Conservation (phyloP, 1,140 invertebrate species). For the Eriosoma lanigerum region DNA sequence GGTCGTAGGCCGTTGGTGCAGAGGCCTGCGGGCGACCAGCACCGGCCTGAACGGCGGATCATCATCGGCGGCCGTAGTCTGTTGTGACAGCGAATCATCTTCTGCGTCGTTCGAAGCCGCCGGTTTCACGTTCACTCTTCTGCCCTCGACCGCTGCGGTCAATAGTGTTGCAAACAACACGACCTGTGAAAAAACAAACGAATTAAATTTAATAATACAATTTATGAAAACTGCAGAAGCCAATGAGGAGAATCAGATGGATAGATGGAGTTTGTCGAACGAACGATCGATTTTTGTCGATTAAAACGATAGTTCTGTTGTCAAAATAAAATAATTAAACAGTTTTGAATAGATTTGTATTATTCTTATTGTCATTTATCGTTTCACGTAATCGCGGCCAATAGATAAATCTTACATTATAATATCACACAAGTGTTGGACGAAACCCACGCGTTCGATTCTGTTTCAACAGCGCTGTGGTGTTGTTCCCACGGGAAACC, state of each 20-base stretch:
- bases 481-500: constrained; percentile 3
- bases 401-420: no score
- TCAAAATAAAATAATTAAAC: no score
- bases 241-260: no score
- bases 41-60: constrained; percentile 55
- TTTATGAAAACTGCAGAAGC: no score
- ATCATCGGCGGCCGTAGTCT: constrained; percentile 56
- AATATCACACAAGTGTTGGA: neutral
- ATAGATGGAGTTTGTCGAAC: no score
- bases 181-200: constrained; percentile 34
- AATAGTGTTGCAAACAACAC: constrained; percentile 30
- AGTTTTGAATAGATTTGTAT: no score
- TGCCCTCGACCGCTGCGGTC: neutral
- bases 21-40: constrained; percentile 44
- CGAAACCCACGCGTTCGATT: neutral
- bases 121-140: constrained; percentile 31
- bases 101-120: constrained; percentile 27
- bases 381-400: no score
- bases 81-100: constrained; percentile 54
- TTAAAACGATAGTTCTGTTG: no score
- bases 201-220: no score
- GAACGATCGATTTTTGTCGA: no score
- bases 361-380: no score
- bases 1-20: neutral
- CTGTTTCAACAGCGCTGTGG: neutral